Conservation (phyloP, 2,888 invertebrate genomes). For the Phyllotreta striolata region DNA sequence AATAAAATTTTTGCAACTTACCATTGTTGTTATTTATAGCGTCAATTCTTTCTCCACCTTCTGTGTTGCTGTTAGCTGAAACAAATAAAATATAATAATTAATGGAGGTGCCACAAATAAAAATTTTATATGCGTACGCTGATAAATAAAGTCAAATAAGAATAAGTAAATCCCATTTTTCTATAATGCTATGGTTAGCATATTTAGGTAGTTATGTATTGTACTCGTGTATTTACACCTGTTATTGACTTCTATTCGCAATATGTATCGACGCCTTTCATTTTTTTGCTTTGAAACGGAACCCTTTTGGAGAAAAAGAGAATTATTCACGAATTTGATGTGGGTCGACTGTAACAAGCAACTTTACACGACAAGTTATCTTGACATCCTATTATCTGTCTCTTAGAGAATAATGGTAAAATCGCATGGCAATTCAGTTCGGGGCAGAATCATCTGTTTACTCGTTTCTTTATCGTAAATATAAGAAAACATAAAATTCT, state of each 20-base stretch:
- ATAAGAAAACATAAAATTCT: no score
- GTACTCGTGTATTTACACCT: conserved; percentile 18
- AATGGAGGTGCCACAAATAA: no score
- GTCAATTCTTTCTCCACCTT: conserved; percentile 12
- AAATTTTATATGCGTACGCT: no score
- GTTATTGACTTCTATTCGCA: conserved; percentile 31
- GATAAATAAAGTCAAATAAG: no score
- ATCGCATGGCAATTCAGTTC: conserved; percentile 16
- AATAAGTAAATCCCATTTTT: no score
- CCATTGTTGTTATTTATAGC: conserved; percentile 13
- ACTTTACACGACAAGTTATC: conserved; percentile 36
- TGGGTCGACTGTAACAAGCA: conserved; percentile 40
- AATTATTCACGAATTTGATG: conserved; percentile 42
- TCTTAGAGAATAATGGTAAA: conserved; percentile 28
- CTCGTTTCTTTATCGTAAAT: background rate
- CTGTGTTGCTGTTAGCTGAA: conserved; percentile 19
- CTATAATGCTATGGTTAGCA: no score
- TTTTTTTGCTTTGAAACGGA: conserved; percentile 38
- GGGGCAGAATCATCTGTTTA: background rate
- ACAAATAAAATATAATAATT: conserved; percentile 1
- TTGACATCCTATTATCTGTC: conserved; percentile 33
- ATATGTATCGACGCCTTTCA: conserved; percentile 31
- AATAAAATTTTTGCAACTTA: conserved; percentile 10
- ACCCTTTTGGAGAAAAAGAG: conserved; percentile 35
- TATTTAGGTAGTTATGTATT: no score